phyloP scores from a whole-genome alignment of 2,888 invertebrate species.

The Apamea sordens region DNA sequence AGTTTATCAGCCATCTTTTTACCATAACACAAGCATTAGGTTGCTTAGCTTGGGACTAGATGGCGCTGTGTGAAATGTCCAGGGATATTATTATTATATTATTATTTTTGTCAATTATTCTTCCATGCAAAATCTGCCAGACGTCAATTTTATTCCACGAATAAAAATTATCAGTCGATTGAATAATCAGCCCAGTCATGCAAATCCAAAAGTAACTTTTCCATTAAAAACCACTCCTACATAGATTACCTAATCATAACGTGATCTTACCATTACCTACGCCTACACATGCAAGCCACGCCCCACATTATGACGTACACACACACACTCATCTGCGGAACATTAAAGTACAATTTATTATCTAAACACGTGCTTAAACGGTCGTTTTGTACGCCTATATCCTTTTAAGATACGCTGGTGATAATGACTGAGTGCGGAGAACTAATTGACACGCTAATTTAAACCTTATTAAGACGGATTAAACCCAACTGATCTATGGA shows the following conservation, averaged over 20 bases:
- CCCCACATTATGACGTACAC: conserved; percentile 13
- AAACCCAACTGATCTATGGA: conserved; percentile 5
- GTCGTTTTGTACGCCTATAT: conserved; percentile 15
- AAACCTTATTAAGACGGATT: neutral
- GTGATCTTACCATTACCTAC: conserved; percentile 31
- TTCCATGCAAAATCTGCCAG: too few species aligned
- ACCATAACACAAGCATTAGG: too few species aligned
- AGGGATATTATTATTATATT: too few species aligned
- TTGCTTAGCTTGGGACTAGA: too few species aligned
- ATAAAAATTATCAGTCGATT: too few species aligned
- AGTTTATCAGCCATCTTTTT: too few species aligned
- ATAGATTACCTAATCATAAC: conserved; percentile 27
- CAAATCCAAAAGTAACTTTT: neutral
- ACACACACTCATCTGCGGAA: conserved; percentile 29
- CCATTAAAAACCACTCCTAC: conserved; percentile 24
- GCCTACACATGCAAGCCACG: conserved; percentile 5
- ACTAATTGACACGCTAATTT: conserved; percentile 20
- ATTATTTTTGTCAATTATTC: too few species aligned
- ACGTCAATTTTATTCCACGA: too few species aligned
- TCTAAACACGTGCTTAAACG: conserved; percentile 28
- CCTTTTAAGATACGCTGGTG: neutral
- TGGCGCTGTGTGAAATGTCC: too few species aligned
- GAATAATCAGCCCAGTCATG: neutral
- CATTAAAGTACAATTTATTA: conserved; percentile 28
- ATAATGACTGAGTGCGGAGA: conserved; percentile 20